Evolutionary conservation across 2,888 invertebrate genomes (phyloP).

Genomic region (Ethmia dodecea): DNA sequence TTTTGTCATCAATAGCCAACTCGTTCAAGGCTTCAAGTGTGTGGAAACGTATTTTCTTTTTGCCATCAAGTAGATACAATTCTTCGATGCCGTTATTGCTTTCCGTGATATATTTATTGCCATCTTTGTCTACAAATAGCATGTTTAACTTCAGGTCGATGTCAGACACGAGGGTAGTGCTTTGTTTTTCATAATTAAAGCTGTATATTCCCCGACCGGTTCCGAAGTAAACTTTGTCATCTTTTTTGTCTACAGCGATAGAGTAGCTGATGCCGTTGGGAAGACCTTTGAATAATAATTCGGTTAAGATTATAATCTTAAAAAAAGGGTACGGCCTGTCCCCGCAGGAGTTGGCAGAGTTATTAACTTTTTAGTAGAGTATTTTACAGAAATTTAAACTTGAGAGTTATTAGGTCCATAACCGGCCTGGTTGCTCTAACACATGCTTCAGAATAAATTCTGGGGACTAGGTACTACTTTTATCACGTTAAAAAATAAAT

Average conservation of each 20-base stretch:
- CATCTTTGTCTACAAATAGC: slow-evolving; percentile 54
- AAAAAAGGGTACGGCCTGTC: too few relatives aligned
- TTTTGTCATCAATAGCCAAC: slow-evolving; percentile 51
- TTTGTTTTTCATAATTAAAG: slow-evolving; percentile 44
- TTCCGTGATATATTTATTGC: slow-evolving; percentile 56
- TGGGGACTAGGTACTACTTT: too few relatives aligned
- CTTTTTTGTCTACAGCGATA: slow-evolving; percentile 50
- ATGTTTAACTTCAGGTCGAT: slow-evolving; percentile 43
- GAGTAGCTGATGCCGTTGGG: slow-evolving; percentile 54
- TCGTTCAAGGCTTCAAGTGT: slow-evolving; percentile 48
- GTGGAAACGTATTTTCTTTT: slow-evolving; percentile 44
- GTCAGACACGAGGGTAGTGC: slow-evolving; percentile 37
- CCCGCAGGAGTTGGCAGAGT: too few relatives aligned
- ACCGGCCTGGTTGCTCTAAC: too few relatives aligned
- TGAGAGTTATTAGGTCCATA: too few relatives aligned
- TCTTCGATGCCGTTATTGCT: slow-evolving; percentile 50
- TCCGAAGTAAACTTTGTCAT: slow-evolving; percentile 50
- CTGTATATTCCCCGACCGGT: slow-evolving; percentile 51
- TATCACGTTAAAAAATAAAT: too few relatives aligned
- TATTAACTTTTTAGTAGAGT: too few relatives aligned
- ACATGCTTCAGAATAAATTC: too few relatives aligned
- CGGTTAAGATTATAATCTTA: background rate
- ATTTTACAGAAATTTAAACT: too few relatives aligned
- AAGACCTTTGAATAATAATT: slow-evolving; percentile 43
- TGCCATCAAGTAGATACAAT: slow-evolving; percentile 43